Percentiles rank a stretch among this genome's conserved stretches.
These are phyloP conservation scores for Caradrina kadenii DNA, from an alignment of 2,888 invertebrate species.

Conservation along the genomic window DNA sequence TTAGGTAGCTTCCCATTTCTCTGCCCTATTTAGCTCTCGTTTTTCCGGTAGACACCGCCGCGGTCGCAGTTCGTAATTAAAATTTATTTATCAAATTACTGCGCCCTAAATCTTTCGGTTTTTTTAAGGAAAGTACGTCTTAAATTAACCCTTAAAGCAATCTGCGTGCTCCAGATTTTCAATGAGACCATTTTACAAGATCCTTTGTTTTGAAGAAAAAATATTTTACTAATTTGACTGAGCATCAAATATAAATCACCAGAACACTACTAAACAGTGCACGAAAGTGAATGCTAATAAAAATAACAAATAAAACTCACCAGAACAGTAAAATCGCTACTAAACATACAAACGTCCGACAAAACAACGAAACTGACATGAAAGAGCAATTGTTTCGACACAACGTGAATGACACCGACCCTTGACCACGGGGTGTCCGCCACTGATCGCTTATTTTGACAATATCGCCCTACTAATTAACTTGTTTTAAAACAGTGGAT, in stretches of 20 bases:
- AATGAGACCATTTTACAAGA: constrained; percentile 25
- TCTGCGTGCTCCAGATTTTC: constrained; percentile 35
- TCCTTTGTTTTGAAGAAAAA: constrained; percentile 9
- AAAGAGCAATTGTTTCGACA: constrained; percentile 62
- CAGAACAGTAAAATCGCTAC: constrained; percentile 42
- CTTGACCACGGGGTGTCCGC: constrained; percentile 74
- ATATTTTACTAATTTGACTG: neutral
- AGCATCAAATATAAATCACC: neutral
- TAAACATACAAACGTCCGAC: constrained; percentile 28
- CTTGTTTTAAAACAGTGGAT: constrained; percentile 80
- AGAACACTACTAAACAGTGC: neutral
- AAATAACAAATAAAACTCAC: constrained; percentile 27
- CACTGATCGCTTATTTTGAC: constrained; percentile 79
- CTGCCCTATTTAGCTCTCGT: constrained; percentile 90
- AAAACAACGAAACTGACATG: constrained; percentile 40
- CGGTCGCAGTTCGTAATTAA: constrained; percentile 84
- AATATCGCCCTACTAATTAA: constrained; percentile 81
- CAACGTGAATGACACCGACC: constrained; percentile 63
- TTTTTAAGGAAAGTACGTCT: constrained; percentile 62
- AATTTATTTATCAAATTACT: constrained; percentile 88
- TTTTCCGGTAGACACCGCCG: constrained; percentile 86
- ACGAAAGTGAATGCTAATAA: constrained; percentile 10
- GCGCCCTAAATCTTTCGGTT: constrained; percentile 74
- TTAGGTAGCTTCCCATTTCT: constrained; percentile 91
- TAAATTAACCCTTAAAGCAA: constrained; percentile 47